Base-by-base conservation (phyloP, 37 sponge, comb jelly and placozoan species). In the Diacarnus erythraeanus region DNA sequence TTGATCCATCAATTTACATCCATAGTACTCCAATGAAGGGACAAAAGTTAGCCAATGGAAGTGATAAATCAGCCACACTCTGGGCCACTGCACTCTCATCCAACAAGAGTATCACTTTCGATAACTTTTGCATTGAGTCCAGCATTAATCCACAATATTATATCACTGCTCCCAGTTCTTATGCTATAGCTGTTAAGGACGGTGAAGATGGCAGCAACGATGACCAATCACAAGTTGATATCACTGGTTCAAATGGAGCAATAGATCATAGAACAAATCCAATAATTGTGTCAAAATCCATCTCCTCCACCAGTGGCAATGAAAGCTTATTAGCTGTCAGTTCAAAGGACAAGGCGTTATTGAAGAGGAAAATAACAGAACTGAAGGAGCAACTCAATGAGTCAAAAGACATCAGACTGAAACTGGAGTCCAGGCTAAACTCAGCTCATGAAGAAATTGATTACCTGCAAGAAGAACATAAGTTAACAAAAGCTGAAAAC, bases 381-480 rank as follows among this genome's bases (percentile, higher is more conserved):
- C 57, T 79, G 12, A 47, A 47, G 25, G 5, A 68, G 31, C 57
- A 79, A 35, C 38, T 79, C 34, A 57, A 67, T 4, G 79, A 79
- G 54, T 79, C 79, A 0, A 12, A 79, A 39, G 42, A 25, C 6
- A 8, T 29, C 1, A 25, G 47, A 10, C 33, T 78, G 21, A 75
- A 73, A 34, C 66, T 88, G 15, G 77, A 88, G 33, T 74, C 78
- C n/a, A 74, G 56, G 38, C 60, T 88, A 18, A 74, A 79, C 34
- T 72, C 42, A 8, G 68, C 71, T 0, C 36, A 39, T 17, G 21
- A 30, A 22, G 82, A 76, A 41, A 15, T 80, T 38, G 77, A 81
- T 20, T 36, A 74, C 2, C 20, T 72, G 2, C 63, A 64, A 65
- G 59, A 47, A 63, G 88, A 77, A 20, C 35, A 64, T 3, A 74